Evolutionary conservation across 2,888 invertebrate genomes (phyloP).

Genomic region (Tiphia femorata): DNA sequence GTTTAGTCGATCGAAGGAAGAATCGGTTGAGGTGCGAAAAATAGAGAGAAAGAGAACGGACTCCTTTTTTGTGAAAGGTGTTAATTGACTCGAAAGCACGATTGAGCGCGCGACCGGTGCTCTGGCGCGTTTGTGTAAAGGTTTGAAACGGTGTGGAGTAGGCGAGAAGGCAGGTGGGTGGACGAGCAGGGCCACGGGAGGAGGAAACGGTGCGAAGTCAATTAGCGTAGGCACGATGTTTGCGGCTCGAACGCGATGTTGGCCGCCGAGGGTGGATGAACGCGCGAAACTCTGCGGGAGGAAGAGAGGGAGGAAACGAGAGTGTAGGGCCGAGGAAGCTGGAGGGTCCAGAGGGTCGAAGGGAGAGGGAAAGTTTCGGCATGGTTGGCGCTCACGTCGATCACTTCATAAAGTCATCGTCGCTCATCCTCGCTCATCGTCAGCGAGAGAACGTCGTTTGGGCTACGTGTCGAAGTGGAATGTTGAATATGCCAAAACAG

Average conservation of each 20-base stretch:
- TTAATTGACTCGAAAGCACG: slow-evolving; percentile 46
- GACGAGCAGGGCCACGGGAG: slow-evolving; percentile 5
- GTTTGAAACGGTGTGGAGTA: slow-evolving; percentile 25
- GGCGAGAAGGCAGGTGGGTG: slow-evolving; percentile 3
- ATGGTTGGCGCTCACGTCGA: slow-evolving; percentile 23
- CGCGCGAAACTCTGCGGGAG: slow-evolving; percentile 8
- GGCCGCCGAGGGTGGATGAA: slow-evolving; percentile 2
- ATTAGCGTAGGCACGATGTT: slow-evolving; percentile 45
- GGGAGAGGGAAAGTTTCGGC: slow-evolving; percentile 22
- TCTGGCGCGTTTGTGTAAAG: no score
- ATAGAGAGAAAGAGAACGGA: background rate
- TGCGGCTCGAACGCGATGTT: slow-evolving; percentile 25
- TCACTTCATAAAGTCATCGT: slow-evolving; percentile 31
- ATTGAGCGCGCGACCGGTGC: no score
- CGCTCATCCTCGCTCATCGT: slow-evolving; percentile 8
- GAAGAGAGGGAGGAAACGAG: slow-evolving; percentile 1
- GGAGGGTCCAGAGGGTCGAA: background rate
- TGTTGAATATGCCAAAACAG: no score
- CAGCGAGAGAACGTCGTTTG: background rate
- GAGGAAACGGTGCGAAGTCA: slow-evolving; percentile 30
- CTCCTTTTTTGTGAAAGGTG: slow-evolving; percentile 35
- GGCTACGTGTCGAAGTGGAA: no score
- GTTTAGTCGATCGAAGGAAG: no score
- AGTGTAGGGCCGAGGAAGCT: slow-evolving; percentile 13
- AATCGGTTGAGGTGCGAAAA: background rate